Base-by-base conservation (phyloP, 2,113 vertebrate species). In the Etheostoma cragini region DNA sequence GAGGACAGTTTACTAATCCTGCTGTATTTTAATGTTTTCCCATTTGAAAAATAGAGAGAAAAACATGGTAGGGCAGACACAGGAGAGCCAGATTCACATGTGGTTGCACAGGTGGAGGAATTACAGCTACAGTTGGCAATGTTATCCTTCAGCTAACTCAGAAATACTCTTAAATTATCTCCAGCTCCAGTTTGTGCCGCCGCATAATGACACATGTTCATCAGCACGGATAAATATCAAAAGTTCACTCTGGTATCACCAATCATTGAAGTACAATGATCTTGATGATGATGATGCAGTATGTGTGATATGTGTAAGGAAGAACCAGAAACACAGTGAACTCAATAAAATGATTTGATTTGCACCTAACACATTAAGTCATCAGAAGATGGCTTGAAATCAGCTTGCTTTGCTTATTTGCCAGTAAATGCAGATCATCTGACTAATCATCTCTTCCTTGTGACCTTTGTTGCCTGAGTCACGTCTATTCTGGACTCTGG, bases 401-500 rank as follows among this genome's bases (percentile, higher is more conserved):
- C 80, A 67, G 80, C 78, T 22, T 42, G 61, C 49, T 73, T 69
- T 56, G 76, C 84, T 67, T 52, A 76, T 76, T 80, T 49, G 62
- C 64, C 45, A 61, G 60, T 81, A 49, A 82, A 81, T 14, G 42
- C 64, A 67, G 85, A 87, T 87, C 76, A 79, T 66, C 76, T 78
- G 89, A 76, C 66, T 74, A 73, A 85, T 67, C 65, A 30, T 82
- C 52, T 72, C 67, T 63, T 78, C 77, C 19, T 47, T 8, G 24
- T 81, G 79, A 88, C 78, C 73, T 83, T 90, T 62, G 82, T 71
- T 76, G 66, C 62, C 76, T 42, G 71, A 85, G 84, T 88, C 86
- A 79, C 76, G 54, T 80, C 49, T 64, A 16, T 78, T 46, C 82
- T 76, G 73, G 53, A 72, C 60, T 22, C 21, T 22, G 46, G 68